phyloP scores from a whole-genome alignment of 2,797 vertebrate species.

The Typhlichthys subterraneus region DNA sequence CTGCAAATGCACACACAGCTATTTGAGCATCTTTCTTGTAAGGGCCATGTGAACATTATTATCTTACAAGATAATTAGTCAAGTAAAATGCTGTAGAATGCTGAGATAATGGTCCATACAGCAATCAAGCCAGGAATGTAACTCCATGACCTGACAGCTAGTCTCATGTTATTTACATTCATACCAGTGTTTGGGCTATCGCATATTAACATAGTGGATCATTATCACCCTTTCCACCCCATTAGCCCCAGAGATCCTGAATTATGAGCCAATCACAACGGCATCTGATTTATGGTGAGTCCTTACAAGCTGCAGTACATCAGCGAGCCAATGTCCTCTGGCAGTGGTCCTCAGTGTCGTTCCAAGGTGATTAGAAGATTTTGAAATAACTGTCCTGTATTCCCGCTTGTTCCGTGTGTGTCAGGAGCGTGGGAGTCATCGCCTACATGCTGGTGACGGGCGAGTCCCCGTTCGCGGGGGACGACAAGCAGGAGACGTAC shows the following conservation, averaged over 20 bases:
- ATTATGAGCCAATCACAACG: slow-evolving; percentile 96
- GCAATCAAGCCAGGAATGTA: background rate
- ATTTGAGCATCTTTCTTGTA: too few species aligned
- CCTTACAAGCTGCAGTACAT: background rate
- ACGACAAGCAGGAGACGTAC: slow-evolving; percentile 94
- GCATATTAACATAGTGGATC: background rate
- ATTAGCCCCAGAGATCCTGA: slow-evolving; percentile 93
- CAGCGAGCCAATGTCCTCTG: too few species aligned
- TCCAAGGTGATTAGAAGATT: too few species aligned
- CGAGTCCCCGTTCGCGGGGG: slow-evolving; percentile 91
- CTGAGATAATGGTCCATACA: too few species aligned
- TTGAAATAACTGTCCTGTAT: too few species aligned
- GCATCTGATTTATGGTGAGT: slow-evolving; percentile 95
- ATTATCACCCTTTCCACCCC: slow-evolving; percentile 19
- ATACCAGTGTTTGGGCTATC: too few species aligned
- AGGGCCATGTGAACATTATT: too few species aligned
- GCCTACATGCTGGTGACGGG: slow-evolving; percentile 95
- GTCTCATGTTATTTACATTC: background rate
- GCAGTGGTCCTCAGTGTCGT: background rate
- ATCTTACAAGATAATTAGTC: too few species aligned
- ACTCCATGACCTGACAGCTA: background rate
- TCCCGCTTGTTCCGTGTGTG: background rate
- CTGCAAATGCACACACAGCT: too few species aligned
- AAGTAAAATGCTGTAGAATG: too few species aligned
- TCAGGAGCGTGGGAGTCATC: slow-evolving; percentile 93